Conservation (phyloP, 2,113 vertebrate species). For the Spilogale gracilis region DNA sequence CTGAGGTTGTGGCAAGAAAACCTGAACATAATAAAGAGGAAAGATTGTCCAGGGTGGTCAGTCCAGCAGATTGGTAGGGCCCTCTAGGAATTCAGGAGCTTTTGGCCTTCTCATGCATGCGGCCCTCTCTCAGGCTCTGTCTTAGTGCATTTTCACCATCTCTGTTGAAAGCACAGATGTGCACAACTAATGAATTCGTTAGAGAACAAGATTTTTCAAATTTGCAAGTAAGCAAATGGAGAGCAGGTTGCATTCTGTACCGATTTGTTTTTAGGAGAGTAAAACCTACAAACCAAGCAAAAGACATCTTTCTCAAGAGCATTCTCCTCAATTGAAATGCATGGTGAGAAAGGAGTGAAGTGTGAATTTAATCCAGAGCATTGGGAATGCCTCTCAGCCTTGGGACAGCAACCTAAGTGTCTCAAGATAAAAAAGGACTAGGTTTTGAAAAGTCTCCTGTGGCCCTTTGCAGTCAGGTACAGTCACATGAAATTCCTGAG, state of each 20-base stretch:
- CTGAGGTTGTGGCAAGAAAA: neutral
- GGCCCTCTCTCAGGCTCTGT: neutral
- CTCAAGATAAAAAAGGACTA: neutral
- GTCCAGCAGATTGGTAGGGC: neutral
- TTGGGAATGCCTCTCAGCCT: neutral
- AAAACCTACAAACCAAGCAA: neutral
- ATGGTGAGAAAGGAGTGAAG: neutral
- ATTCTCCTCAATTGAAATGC: neutral
- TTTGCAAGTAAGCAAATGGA: neutral
- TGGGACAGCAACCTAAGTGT: neutral
- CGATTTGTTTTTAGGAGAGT: neutral
- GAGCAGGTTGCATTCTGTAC: neutral
- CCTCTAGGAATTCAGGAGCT: neutral
- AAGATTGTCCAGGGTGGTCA: neutral
- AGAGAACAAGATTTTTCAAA: neutral
- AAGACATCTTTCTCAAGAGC: neutral
- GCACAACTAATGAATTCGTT: neutral
- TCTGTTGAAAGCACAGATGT: constrained; percentile 41
- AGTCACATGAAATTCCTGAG: neutral
- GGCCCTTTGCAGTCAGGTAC: neutral
- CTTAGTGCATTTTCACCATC: neutral
- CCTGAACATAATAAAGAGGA: neutral
- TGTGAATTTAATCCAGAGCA: neutral
- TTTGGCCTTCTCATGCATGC: fast-evolving
- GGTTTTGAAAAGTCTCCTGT: neutral